Evolutionary conservation across 2,113 vertebrate genomes (phyloP).

Genomic region (Smithornis capensis): DNA sequence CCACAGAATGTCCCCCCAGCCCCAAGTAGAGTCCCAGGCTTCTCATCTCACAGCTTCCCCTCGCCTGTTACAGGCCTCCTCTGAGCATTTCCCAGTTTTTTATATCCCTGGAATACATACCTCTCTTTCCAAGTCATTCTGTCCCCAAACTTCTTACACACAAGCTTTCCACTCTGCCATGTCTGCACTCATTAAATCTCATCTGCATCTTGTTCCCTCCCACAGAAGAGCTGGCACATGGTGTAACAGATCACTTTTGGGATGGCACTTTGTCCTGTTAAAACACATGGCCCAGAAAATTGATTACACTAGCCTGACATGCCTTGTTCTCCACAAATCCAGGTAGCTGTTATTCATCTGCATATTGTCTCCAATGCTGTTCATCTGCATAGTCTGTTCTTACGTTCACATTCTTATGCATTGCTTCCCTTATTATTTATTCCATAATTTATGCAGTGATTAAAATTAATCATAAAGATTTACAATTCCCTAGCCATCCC

Average conservation of each 20-base stretch:
- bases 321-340: not conserved
- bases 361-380: not conserved
- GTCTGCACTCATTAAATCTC: not conserved
- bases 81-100: not conserved
- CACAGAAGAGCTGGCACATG: not conserved
- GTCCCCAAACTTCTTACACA: not conserved
- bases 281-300: not conserved
- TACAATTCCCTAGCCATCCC: not conserved
- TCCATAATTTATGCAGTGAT: not conserved
- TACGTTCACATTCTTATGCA: not conserved
- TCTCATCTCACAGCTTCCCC: not conserved
- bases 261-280: not conserved
- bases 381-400: not conserved
- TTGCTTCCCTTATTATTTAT: not conserved
- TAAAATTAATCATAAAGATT: not conserved
- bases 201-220: not conserved
- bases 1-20: not conserved
- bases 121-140: not conserved
- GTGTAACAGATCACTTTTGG: accelerated
- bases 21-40: not conserved
- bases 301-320: not conserved
- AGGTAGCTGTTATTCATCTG: not conserved
- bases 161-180: not conserved
- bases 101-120: not conserved
- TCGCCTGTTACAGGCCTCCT: not conserved